Evolutionary conservation across 2,797 vertebrate species (phyloP).

Genomic region (Cirrhinus molitorella): DNA sequence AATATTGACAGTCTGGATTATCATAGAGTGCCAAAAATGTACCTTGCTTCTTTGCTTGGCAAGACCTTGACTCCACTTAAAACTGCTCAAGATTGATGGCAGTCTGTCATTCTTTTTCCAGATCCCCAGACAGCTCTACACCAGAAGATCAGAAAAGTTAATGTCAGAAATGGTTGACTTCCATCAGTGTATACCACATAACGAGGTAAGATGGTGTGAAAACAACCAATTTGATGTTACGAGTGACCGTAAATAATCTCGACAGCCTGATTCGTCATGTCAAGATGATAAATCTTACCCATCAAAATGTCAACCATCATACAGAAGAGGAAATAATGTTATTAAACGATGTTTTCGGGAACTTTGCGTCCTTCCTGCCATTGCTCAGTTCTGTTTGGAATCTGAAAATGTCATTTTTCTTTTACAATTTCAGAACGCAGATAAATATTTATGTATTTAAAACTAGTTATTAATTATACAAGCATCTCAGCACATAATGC

Average conservation of each 20-base stretch:
- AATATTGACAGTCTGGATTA: slow-evolving; percentile 23
- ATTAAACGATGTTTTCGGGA: slow-evolving; percentile 11
- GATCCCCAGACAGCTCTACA: slow-evolving; percentile 85
- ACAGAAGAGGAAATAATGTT: neutral
- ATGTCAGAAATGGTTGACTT: slow-evolving; percentile 78
- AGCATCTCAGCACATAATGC: neutral
- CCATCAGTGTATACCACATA: slow-evolving; percentile 75
- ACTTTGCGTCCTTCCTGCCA: neutral
- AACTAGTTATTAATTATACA: neutral
- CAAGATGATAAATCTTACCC: slow-evolving; percentile 32
- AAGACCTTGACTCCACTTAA: slow-evolving; percentile 43
- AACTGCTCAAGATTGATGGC: slow-evolving; percentile 32
- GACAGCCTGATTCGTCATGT: slow-evolving; percentile 36
- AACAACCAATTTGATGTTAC: slow-evolving; percentile 28
- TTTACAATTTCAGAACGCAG: neutral
- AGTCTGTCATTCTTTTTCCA: slow-evolving; percentile 64
- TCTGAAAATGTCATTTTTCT: neutral
- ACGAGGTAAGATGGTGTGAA: slow-evolving; percentile 72
- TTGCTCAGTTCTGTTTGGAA: neutral
- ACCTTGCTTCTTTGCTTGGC: slow-evolving; percentile 33
- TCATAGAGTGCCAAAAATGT: slow-evolving; percentile 34
- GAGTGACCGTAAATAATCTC: slow-evolving; percentile 29
- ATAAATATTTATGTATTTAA: neutral
- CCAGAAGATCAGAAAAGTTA: slow-evolving; percentile 82
- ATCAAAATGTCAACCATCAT: slow-evolving; percentile 18